Percentiles rank a stretch among this genome's conserved stretches.
Conservation (phyloP, 2,888 invertebrate genomes). For the Chrysolina haemoptera region DNA sequence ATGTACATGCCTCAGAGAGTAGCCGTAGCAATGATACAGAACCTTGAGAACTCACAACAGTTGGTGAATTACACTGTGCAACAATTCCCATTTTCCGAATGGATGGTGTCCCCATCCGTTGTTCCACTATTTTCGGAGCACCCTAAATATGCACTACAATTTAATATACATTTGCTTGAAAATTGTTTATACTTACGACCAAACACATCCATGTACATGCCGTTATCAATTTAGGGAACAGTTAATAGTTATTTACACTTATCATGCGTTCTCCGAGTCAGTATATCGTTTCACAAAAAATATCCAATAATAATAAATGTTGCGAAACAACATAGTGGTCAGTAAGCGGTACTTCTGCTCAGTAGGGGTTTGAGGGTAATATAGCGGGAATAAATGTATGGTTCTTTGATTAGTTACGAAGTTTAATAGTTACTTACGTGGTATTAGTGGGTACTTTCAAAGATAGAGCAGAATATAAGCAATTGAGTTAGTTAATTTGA, state of each 20-base stretch:
- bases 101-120: too few relatives aligned
- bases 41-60: too few relatives aligned
- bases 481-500: background rate
- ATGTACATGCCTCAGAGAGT: too few relatives aligned
- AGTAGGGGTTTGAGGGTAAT: slow-evolving; percentile 39
- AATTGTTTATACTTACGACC: slow-evolving; percentile 53
- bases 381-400: slow-evolving; percentile 52
- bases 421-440: slow-evolving; percentile 50
- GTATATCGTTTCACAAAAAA: slow-evolving; percentile 26
- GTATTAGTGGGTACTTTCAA: slow-evolving; percentile 33
- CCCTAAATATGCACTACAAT: background rate
- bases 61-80: too few relatives aligned
- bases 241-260: slow-evolving; percentile 25
- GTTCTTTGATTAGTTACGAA: slow-evolving; percentile 56
- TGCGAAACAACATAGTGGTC: slow-evolving; percentile 29
- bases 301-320: background rate
- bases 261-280: slow-evolving; percentile 30
- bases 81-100: too few relatives aligned
- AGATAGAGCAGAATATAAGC: slow-evolving; percentile 23
- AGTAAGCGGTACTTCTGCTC: slow-evolving; percentile 65
- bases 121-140: background rate
- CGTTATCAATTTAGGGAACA: slow-evolving; percentile 42
- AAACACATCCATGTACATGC: slow-evolving; percentile 54
- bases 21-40: too few relatives aligned
- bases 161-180: slow-evolving; percentile 28